Base-by-base conservation (phyloP, 2,113 vertebrate genomes). In the Syrmaticus mikado region DNA sequence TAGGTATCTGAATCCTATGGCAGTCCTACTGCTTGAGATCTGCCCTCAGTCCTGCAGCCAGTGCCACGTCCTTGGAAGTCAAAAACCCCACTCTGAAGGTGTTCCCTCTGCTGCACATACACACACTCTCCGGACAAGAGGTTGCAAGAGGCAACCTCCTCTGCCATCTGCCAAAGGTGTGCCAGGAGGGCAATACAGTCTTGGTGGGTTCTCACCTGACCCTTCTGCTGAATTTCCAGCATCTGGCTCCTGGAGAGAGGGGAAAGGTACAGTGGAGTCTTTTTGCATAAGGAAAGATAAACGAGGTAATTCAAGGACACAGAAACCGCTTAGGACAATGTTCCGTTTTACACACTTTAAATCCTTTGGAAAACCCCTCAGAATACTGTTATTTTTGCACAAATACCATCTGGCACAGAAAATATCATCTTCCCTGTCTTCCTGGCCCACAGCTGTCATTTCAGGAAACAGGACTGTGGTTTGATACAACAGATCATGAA, bases 321-420 rank as follows among this genome's bases (percentile, higher is more conserved):
- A 77, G 34, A 83, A 87, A 89, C 24, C 36, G 40, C 64, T 85
- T n/a, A 91, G 32, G 57, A 93, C 65, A 78, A 74, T 61, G 85
- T 43, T 80, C 45, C 38, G 30, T 17, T 93, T 90, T 36, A 82
- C 11, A 68, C 30, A 46, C 16, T 91, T 82, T 24, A 21, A 10
- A 32, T 67, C 65, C 72, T 73, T 78, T 93, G 82, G 91, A 78
- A 89, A 85, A 13, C 8, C 25, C 22, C 46, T 46, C 79, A 67
- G 45, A 76, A 93, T 14, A 81, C 50, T 77, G 60, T 52, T 91
- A 71, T 72, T 95, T 93, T 95, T 93, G 65, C 72, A 92, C 75
- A 94, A 91, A 94, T 52, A 88, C 79, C 91, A 92, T 65, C 85
- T 72, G 85, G 73, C 27, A 81, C 58, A n/a, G 52, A 75, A 88